Conservation (phyloP, 2,113 vertebrate genomes). For the Dipodomys ordii region DNA sequence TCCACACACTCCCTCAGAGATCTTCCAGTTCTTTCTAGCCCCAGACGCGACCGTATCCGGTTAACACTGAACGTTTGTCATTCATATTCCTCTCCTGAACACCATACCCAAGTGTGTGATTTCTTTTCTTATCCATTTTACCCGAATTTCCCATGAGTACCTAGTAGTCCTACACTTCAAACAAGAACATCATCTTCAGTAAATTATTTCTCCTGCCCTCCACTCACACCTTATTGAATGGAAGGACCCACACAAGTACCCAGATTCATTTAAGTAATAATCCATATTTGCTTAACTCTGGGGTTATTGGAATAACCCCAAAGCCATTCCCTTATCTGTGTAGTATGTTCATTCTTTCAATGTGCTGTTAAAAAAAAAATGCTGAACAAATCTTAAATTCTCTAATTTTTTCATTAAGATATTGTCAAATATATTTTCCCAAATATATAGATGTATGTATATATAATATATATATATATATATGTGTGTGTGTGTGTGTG, state of each 20-base stretch:
- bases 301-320: background rate
- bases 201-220: slow-evolving; percentile 4
- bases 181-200: background rate
- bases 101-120: slow-evolving; percentile 30
- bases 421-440: background rate
- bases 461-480: background rate
- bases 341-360: background rate
- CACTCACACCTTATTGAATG: background rate
- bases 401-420: background rate
- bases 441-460: background rate
- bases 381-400: background rate
- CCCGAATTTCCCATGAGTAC: slow-evolving; percentile 7
- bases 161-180: background rate
- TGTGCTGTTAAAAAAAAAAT: background rate
- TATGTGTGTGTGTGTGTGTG: no score
- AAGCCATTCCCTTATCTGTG: background rate
- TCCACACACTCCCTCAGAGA: background rate
- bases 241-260: background rate
- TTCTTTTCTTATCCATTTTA: background rate
- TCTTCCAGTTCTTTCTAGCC: background rate
- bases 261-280: background rate
- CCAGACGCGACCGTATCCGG: background rate
- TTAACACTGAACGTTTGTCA: slow-evolving; percentile 22
- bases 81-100: background rate
- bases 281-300: background rate